Evolutionary conservation across 2,113 vertebrate genomes (phyloP).

Genomic region (Ailurus styani): DNA sequence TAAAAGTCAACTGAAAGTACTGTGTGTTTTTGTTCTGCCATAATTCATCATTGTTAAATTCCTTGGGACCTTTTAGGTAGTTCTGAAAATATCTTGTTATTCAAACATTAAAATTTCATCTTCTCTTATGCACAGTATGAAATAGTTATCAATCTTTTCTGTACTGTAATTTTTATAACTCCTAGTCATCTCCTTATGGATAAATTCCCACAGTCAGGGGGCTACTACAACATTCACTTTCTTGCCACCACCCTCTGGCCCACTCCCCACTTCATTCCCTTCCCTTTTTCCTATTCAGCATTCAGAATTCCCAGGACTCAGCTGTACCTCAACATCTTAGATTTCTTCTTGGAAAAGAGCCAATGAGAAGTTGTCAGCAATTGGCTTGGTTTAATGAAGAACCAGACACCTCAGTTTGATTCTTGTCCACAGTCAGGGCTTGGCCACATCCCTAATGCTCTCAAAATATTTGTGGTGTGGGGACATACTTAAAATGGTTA

Average conservation of each 20-base stretch:
- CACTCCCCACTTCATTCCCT: background rate
- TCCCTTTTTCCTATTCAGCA: background rate
- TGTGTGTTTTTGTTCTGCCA: background rate
- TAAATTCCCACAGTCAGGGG: background rate
- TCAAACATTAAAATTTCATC: background rate
- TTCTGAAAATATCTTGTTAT: background rate
- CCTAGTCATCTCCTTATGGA: background rate
- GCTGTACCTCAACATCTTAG: background rate
- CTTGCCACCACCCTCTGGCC: background rate
- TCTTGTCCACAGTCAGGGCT: background rate
- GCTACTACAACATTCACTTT: background rate
- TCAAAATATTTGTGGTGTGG: background rate
- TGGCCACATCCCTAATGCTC: background rate
- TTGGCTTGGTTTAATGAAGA: background rate
- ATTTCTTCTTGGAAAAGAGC: constrained; percentile 27
- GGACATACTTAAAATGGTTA: background rate
- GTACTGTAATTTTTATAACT: background rate
- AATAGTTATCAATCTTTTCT: background rate
- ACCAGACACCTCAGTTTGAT: background rate
- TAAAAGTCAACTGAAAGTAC: background rate
- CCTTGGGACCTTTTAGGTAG: background rate
- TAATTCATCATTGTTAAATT: constrained; percentile 13
- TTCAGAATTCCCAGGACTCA: background rate
- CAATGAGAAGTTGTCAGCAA: background rate
- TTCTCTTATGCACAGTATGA: background rate